Conservation (phyloP, 1,140 invertebrate genomes). For the Piezodorus guildinii region DNA sequence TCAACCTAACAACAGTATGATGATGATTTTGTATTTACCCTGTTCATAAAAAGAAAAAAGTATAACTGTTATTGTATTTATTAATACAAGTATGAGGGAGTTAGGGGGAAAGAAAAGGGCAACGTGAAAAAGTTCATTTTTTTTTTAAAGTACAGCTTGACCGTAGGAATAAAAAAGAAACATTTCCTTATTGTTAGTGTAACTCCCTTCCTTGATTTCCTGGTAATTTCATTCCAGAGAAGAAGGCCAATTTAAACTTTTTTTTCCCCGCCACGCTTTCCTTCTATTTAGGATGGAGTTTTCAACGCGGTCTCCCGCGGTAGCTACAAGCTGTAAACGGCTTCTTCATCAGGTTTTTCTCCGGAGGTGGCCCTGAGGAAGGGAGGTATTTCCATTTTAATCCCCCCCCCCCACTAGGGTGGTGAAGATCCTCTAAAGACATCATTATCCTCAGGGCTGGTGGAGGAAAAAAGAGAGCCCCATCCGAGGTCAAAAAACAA, state of each 20-base stretch:
- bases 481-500: background rate
- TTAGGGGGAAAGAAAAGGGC: too few species aligned
- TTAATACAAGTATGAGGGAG: too few species aligned
- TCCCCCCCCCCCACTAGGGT: background rate
- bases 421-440: conserved; percentile 1
- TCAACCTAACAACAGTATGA: too few species aligned
- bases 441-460: background rate
- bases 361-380: background rate
- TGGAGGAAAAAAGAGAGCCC: background rate
- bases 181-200: too few species aligned
- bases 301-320: background rate
- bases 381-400: background rate
- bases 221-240: background rate
- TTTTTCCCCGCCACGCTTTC: background rate
- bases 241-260: conserved; percentile 1
- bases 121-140: too few species aligned
- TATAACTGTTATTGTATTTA: too few species aligned
- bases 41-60: too few species aligned
- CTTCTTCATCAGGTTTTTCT: background rate
- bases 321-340: background rate
- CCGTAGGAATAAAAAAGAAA: too few species aligned
- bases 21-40: too few species aligned
- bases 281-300: background rate
- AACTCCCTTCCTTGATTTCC: too few species aligned
- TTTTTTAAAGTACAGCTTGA: too few species aligned